Evolutionary conservation across 2,113 vertebrate genomes (phyloP).

Genomic region (Artemisiospiza belli): DNA sequence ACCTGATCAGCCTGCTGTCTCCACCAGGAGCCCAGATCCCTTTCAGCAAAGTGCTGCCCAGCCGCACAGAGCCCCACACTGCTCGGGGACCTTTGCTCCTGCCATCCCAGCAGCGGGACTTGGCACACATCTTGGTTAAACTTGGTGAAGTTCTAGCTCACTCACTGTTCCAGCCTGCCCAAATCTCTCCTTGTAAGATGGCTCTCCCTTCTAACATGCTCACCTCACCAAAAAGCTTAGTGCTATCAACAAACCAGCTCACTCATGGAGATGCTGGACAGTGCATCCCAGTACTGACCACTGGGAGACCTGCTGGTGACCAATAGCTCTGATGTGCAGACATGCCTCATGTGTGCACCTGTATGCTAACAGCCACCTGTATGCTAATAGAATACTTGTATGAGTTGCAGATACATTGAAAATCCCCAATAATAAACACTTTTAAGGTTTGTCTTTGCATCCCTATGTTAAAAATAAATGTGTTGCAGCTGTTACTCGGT

Average conservation of each 20-base stretch:
- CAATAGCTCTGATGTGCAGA: background rate
- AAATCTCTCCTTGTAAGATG: background rate
- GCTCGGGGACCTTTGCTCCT: too few relatives aligned
- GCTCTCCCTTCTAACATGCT: background rate
- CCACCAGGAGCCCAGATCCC: background rate
- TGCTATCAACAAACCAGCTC: background rate
- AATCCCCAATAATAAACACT: background rate
- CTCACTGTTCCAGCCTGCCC: background rate
- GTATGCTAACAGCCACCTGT: too few relatives aligned
- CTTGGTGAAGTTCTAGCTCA: background rate
- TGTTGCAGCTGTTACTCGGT: background rate
- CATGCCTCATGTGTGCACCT: accelerated
- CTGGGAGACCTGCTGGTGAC: background rate
- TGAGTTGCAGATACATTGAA: background rate
- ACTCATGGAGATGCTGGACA: background rate
- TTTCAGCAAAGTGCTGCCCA: background rate
- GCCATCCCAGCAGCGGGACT: background rate
- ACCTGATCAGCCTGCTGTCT: background rate
- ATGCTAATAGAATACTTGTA: background rate
- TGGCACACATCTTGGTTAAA: background rate
- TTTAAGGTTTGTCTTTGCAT: background rate
- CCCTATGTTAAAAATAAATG: accelerated
- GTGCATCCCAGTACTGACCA: background rate
- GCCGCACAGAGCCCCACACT: accelerated
- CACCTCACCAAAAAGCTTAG: background rate